phyloP scores from a whole-genome alignment of 2,113 vertebrate species.

The Lophochroa leadbeateri region DNA sequence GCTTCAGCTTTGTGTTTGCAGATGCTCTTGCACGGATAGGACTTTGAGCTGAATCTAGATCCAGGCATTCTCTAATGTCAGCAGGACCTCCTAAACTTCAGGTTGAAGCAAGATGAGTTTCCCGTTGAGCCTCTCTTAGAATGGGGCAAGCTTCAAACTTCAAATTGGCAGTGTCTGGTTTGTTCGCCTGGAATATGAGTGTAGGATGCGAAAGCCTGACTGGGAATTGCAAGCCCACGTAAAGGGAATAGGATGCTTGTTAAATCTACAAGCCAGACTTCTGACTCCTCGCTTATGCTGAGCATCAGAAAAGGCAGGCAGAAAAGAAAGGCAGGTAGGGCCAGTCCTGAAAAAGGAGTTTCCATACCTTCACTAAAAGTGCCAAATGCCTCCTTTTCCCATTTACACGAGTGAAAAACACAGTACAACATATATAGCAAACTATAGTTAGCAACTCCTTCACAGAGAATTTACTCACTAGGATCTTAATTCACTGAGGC shows the following conservation, averaged over 20 bases:
- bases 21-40: accelerated
- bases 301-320: background rate
- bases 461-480: background rate
- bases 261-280: background rate
- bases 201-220: background rate
- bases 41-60: background rate
- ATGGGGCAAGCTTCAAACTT: background rate
- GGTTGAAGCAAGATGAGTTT: background rate
- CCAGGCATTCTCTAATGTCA: background rate
- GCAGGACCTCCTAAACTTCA: background rate
- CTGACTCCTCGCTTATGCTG: background rate
- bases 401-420: accelerated
- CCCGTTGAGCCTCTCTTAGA: background rate
- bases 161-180: background rate
- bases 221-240: background rate
- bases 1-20: background rate
- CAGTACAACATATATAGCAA: background rate
- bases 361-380: background rate
- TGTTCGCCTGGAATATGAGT: background rate
- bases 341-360: background rate
- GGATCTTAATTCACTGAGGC: background rate
- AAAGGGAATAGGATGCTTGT: background rate
- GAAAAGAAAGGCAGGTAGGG: background rate
- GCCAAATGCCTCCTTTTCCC: background rate
- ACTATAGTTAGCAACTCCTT: background rate